Evolutionary conservation across 2,888 invertebrate genomes (phyloP).

Genomic region (Drosophila mimica): DNA sequence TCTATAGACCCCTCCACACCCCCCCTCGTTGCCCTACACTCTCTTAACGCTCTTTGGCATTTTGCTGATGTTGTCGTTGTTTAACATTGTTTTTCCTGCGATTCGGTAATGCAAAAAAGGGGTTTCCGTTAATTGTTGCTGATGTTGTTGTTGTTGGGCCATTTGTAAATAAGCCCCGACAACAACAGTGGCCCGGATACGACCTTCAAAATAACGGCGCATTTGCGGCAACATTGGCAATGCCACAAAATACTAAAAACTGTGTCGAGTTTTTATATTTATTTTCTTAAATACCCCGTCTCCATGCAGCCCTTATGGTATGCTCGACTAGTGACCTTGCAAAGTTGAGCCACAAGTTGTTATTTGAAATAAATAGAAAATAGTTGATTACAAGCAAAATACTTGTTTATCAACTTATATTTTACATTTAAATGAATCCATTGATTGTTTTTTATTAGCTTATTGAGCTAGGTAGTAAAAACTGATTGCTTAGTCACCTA

Average conservation of each 20-base stretch:
- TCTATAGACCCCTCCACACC: background rate
- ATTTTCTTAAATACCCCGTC: slow-evolving; percentile 28
- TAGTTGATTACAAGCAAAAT: background rate
- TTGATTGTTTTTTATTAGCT: background rate
- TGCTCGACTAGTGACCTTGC: background rate
- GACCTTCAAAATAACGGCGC: slow-evolving; percentile 75
- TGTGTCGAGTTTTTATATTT: slow-evolving; percentile 55
- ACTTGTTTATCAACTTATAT: background rate
- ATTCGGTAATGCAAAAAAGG: slow-evolving; percentile 67
- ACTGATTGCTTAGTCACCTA: background rate
- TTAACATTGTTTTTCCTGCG: slow-evolving; percentile 32
- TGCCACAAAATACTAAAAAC: slow-evolving; percentile 45
- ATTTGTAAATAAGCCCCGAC: slow-evolving; percentile 44
- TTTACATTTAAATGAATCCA: background rate
- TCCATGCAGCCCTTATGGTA: slow-evolving; percentile 11
- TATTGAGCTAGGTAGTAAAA: background rate
- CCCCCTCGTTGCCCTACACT: rapidly evolving
- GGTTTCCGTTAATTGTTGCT: slow-evolving; percentile 47
- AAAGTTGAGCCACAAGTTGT: background rate
- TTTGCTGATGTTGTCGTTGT: slow-evolving; percentile 30
- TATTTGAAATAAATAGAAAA: background rate
- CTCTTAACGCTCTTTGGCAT: background rate
- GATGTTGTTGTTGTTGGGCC: slow-evolving; percentile 29
- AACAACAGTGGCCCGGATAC: slow-evolving; percentile 47
- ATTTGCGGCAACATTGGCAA: slow-evolving; percentile 41